Conservation (phyloP, 2,797 vertebrate genomes). For the Acrossocheilus wenchowensis region DNA sequence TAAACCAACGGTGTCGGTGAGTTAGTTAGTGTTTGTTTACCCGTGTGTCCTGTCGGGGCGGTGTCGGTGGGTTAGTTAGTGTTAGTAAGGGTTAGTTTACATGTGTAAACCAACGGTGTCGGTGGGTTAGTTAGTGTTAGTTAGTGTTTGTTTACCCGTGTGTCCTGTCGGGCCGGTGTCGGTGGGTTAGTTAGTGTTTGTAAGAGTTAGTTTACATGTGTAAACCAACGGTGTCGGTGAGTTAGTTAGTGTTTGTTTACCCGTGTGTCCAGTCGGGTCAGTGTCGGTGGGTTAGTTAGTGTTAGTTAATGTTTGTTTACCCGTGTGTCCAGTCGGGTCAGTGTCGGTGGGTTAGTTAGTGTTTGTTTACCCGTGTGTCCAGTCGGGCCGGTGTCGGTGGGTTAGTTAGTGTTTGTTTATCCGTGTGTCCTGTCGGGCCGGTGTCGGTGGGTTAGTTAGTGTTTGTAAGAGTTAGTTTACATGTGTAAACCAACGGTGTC, state of each 20-base stretch:
- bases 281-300: too few relatives aligned
- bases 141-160: too few relatives aligned
- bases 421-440: not conserved
- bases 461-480: slow-evolving; percentile 68
- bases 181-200: too few relatives aligned
- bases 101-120: too few relatives aligned
- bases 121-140: slow-evolving; percentile 68
- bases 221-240: slow-evolving; percentile 69
- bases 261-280: too few relatives aligned
- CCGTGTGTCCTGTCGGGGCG: too few relatives aligned
- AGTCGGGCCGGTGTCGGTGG: slow-evolving; percentile 78
- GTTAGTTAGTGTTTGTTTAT: not conserved
- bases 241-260: slow-evolving; percentile 33
- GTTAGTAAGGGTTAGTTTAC: slow-evolving; percentile 68
- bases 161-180: too few relatives aligned
- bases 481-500: too few relatives aligned
- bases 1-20: too few relatives aligned
- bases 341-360: too few relatives aligned
- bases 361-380: slow-evolving; percentile 85
- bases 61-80: too few relatives aligned
- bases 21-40: too few relatives aligned
- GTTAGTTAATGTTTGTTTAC: not conserved
- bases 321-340: rapidly evolving
- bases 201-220: slow-evolving; percentile 79
- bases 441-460: not conserved